phyloP scores from a whole-genome alignment of 1,140 invertebrate genomes.

The Drosophila littoralis region DNA sequence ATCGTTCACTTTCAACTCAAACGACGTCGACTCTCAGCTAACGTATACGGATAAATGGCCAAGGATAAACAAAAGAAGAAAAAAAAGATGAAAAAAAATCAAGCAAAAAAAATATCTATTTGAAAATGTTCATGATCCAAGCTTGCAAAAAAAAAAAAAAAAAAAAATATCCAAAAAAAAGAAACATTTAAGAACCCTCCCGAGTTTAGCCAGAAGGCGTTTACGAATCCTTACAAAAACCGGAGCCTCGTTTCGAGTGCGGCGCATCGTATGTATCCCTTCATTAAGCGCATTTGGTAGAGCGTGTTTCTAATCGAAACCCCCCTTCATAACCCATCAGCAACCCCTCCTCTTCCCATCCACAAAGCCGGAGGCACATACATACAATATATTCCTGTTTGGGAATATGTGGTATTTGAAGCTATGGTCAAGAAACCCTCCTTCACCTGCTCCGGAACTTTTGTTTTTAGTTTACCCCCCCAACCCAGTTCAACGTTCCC shows the following conservation, averaged over 20 bases:
- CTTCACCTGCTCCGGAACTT: neutral
- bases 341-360: neutral
- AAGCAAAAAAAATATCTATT: conserved; percentile 2
- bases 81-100: conserved; percentile 28
- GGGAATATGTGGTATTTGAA: neutral
- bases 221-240: neutral
- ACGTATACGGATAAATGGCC: conserved; percentile 41
- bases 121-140: conserved; percentile 23
- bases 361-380: neutral
- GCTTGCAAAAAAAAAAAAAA: neutral
- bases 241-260: conserved; percentile 1
- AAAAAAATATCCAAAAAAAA: neutral
- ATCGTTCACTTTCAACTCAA: conserved; percentile 75
- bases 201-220: conserved; percentile 20
- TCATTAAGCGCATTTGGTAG: conserved; percentile 7
- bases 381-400: conserved; percentile 2
- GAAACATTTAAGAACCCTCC: conserved; percentile 16
- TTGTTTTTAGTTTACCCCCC: neutral
- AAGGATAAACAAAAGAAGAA: conserved; percentile 32
- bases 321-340: neutral
- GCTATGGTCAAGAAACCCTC: neutral
- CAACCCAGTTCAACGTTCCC: conserved; percentile 1
- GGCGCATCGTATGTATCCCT: conserved; percentile 1
- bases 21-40: conserved; percentile 55
- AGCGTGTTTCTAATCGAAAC: neutral